Evolutionary conservation across 2,797 vertebrate genomes (phyloP).

Genomic region (Sebastes hubbsi): DNA sequence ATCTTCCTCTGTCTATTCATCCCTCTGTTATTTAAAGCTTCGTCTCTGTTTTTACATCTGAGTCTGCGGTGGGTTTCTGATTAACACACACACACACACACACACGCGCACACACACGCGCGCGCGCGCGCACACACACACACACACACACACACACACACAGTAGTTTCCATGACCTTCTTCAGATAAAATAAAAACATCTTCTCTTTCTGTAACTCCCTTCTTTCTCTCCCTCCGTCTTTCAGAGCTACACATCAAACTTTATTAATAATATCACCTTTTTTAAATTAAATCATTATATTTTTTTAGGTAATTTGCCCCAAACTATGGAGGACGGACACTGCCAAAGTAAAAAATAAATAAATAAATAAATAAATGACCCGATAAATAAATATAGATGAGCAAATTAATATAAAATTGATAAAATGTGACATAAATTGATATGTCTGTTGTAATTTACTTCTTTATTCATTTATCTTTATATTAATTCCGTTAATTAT

Average conservation of each 20-base stretch:
- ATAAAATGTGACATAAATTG: no score
- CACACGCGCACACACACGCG: not conserved
- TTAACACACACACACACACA: constrained; percentile 15
- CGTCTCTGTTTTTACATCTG: constrained; percentile 66
- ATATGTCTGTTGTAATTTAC: no score
- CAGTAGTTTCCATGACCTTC: constrained; percentile 42
- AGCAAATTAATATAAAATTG: no score
- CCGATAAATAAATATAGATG: no score
- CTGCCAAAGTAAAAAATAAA: no score
- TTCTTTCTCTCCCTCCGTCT: not conserved
- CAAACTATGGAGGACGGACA: not conserved
- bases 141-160: not conserved
- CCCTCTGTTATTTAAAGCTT: constrained; percentile 45
- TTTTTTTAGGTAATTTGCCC: not conserved
- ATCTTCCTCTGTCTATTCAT: constrained; percentile 24
- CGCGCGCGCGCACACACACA: not conserved
- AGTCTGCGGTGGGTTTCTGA: constrained; percentile 58
- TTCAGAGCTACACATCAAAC: not conserved
- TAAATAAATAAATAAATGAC: no score
- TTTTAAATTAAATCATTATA: not conserved
- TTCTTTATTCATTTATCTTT: no score
- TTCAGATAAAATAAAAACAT: not conserved
- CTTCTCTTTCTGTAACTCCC: not conserved
- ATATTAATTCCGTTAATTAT: no score
- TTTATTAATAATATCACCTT: not conserved